Evolutionary conservation across 2,113 vertebrate species (phyloP), one percentile per base, ranked within the genome.

Genomic region (Pelecanus crispus): DNA sequence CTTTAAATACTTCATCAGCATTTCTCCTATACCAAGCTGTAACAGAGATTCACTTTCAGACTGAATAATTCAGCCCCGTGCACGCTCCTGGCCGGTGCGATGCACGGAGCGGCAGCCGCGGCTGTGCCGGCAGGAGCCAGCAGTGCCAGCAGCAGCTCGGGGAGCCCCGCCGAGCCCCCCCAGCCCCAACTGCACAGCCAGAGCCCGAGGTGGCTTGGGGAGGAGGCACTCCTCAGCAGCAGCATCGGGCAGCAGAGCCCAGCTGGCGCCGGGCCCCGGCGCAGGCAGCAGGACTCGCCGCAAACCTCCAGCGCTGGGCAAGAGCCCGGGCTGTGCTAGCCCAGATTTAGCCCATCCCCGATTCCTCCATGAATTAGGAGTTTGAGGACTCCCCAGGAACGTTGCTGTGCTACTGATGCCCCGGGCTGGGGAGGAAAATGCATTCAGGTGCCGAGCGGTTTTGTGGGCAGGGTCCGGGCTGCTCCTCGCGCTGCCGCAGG

Each of bases 41-140:
- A 62, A 62, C 73, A 70, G 80, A 92, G 92, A 83, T 66, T 89
- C 73, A 24, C 87, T 95, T 84, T 28, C 90, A 87, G 77, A 29
- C 90, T 96, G 95, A 94, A 91, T 94, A 93, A 95, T 89, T 93
- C 11, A 94, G 81, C 55, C 53, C 63, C 1, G 0, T 3, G 10
- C 17, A 8, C 4, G 11, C 58, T 67, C n/a, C 62, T 0, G 29
- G 59, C 24, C 1, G 0, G 58, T 0, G 0, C 8, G 0, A 20
- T 0, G 2, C 67, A 19, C 7, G 0, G 3, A 25, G 38, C 1
- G 1, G 55, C 65, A 11, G 21, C 40, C 2, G 1, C 0, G 4
- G 62, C 58, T 17, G 49, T 12, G 65, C 52, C 3, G 0, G 12
- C 11, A 7, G 53, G 4, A 15, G 2, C 17, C 47, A 14, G 63